Evolutionary conservation across 2,113 vertebrate species (phyloP), one percentile per base, ranked within the genome.

Genomic region (Alosa alosa): DNA sequence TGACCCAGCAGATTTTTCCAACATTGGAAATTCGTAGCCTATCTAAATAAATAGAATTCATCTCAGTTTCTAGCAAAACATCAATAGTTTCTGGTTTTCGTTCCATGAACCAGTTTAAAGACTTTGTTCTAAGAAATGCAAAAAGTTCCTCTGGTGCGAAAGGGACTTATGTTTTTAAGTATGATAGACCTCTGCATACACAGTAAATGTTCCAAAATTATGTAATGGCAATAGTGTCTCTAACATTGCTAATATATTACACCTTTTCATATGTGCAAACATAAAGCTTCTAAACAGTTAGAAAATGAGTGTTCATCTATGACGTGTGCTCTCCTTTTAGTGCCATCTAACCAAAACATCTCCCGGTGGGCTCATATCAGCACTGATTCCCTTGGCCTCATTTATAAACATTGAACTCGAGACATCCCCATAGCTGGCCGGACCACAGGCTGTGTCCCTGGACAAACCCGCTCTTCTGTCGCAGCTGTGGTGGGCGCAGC

Each of bases 381-480:
- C 83, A 46, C 84, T 83, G 44, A 85, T 86, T 85, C 17, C 10
- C 39, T 36, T 18, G 50, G 64, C 64, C 83, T 88, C 85, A 85
- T 86, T 83, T 86, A 89, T 83, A 86, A 89, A 88, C 86, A 85
- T 82, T 83, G 87, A 86, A 72, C 72, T 85, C 36, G 83, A 22
- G 36, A 86, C 86, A 83, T 72, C 72, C 82, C 64, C 85, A 68
- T 82, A 82, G 44, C 11, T 81, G 57, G 84, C 47, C 60, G 46
- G 22, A 52, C 57, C 49, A 36, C 41, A 45, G 13, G 72, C 72
- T 36, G 64, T 8, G 9, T 17, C n/a, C 31, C n/a, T 72, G 64
- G 64, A 31, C 52, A 55, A 18, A 83, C 82, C n/a, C 46, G 18
- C 18, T 6, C 55, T 22, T 60, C 55, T 20, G 18, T 22, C 18